Percentiles rank a stretch among this genome's conserved stretches.
Conservation (phyloP, 64 coral and sea anemone species). For the Porites australiensis region DNA sequence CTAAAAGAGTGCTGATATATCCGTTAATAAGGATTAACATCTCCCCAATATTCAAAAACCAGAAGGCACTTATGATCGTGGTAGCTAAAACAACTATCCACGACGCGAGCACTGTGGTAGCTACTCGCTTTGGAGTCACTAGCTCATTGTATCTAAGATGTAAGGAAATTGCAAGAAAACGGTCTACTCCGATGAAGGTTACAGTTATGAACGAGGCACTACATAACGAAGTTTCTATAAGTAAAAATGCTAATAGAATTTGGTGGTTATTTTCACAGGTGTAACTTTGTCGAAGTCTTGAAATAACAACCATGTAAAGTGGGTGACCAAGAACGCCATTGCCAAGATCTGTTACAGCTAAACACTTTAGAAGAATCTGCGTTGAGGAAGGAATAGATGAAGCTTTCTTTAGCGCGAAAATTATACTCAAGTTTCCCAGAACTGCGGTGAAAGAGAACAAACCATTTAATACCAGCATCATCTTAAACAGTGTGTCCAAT, state of each 20-base stretch:
- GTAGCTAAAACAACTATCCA: background rate
- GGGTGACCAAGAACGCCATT: background rate
- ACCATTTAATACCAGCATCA: background rate
- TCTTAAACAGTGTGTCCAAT: background rate
- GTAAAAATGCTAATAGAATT: background rate
- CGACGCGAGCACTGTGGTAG: background rate
- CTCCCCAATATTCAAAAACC: background rate
- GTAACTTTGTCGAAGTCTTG: background rate
- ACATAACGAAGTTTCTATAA: background rate
- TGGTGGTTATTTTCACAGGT: background rate
- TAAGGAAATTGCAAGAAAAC: conserved; percentile 14
- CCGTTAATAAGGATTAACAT: background rate
- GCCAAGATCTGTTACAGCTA: background rate
- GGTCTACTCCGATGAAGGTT: conserved; percentile 1
- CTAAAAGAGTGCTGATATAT: background rate
- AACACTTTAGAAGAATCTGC: background rate
- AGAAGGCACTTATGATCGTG: background rate
- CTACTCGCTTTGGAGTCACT: conserved; percentile 17
- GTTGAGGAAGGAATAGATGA: background rate
- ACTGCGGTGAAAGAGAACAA: conserved; percentile 4
- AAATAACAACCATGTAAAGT: conserved; percentile 29
- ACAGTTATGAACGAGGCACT: background rate
- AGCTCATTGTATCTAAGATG: conserved; percentile 20
- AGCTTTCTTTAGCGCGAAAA: conserved; percentile 11
- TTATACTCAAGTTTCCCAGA: conserved; percentile 8